Percentiles rank a stretch among this genome's conserved stretches.
These are phyloP conservation scores for Ia io DNA, from an alignment of 2,113 vertebrate species.

Conservation along the genomic window DNA sequence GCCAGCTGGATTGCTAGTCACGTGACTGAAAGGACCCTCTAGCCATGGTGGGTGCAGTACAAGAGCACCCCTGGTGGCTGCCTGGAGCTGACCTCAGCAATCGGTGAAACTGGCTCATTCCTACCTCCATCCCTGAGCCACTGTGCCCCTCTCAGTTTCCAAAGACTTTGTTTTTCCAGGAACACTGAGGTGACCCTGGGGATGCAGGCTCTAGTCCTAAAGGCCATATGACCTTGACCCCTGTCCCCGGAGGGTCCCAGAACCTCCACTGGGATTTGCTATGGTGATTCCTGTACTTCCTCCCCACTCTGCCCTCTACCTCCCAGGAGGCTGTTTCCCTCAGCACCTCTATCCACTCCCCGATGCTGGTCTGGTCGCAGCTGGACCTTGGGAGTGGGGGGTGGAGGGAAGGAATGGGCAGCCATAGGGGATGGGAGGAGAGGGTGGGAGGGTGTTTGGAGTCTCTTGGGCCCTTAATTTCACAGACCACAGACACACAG, in stretches of 20 bases:
- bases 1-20: background rate
- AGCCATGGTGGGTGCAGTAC: rapidly evolving
- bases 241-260: background rate
- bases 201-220: background rate
- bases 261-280: background rate
- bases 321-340: background rate
- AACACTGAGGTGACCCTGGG: background rate
- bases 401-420: background rate
- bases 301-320: background rate
- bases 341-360: background rate
- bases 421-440: background rate
- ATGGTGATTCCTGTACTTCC: background rate
- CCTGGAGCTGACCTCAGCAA: background rate
- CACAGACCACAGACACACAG: slow-evolving; percentile 34
- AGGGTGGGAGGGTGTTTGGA: background rate
- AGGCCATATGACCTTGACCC: background rate
- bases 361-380: background rate
- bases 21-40: background rate
- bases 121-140: background rate
- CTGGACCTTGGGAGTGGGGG: background rate
- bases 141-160: background rate
- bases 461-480: background rate
- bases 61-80: background rate
- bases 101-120: background rate
- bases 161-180: background rate